These are phyloP conservation scores for Benitochromis conjunctus DNA, from an alignment of 2,113 vertebrate species.

Conservation along the genomic window DNA sequence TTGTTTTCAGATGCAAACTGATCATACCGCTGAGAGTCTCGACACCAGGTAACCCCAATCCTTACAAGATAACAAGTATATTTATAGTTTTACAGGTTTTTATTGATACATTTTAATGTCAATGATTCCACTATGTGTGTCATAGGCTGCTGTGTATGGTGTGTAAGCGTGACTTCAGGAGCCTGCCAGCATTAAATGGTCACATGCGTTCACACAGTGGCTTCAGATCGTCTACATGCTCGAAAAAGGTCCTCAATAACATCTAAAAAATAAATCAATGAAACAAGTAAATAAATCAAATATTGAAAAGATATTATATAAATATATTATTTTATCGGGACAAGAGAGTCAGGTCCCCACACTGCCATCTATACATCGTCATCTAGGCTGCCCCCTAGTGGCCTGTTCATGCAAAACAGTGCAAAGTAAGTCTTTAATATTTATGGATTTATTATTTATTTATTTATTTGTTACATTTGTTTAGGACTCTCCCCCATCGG, in stretches of 20 bases:
- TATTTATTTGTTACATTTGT: not conserved
- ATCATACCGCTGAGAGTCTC: not conserved
- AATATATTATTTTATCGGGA: not conserved
- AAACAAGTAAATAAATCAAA: not conserved
- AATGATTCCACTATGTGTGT: not conserved
- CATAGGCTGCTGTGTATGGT: conserved; percentile 41
- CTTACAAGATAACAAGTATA: not conserved
- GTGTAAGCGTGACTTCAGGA: conserved; percentile 59
- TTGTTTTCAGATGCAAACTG: not conserved
- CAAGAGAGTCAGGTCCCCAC: not conserved
- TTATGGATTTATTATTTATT: not conserved
- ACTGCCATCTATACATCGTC: not conserved
- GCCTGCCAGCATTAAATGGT: conserved; percentile 37
- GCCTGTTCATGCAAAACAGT: not conserved
- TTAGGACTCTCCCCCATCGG: not conserved
- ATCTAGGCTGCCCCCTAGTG: not conserved
- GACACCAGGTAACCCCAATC: conserved; percentile 3
- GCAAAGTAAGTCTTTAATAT: not conserved
- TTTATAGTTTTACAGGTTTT: not conserved
- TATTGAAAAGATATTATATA: not conserved
- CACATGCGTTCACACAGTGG: conserved; percentile 52
- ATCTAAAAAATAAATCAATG: not conserved
- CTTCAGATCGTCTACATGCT: not conserved
- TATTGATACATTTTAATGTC: not conserved
- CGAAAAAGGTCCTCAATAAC: conserved; percentile 12